Percentiles rank a stretch among this genome's conserved stretches.
Evolutionary conservation across 2,888 invertebrate genomes (phyloP).

Genomic region (Drosophila hawaiiensis): DNA sequence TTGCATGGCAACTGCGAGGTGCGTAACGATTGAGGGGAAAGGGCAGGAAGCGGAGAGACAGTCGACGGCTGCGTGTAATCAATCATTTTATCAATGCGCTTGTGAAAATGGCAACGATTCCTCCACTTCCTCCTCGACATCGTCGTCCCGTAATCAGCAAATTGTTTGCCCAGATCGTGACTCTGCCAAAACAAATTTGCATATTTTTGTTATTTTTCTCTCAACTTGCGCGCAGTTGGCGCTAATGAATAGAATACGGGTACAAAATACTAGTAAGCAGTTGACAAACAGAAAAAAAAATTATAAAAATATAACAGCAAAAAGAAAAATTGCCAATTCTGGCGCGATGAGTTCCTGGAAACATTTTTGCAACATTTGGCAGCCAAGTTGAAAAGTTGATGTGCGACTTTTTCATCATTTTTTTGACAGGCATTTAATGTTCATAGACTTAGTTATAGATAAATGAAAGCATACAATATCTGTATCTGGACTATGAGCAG

Average conservation of each 20-base stretch:
- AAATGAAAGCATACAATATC: background rate
- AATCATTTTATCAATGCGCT: conserved; percentile 83
- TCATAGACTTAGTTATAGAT: background rate
- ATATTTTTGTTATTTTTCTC: conserved; percentile 77
- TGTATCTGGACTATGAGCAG: background rate
- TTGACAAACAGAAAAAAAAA: conserved; percentile 21
- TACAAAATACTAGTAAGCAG: conserved; percentile 39
- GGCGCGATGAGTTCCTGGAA: conserved; percentile 9
- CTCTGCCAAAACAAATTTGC: conserved; percentile 79
- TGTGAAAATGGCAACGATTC: conserved; percentile 81
- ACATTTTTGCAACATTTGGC: conserved; percentile 42
- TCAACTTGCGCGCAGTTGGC: conserved; percentile 66
- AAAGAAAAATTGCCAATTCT: conserved; percentile 36
- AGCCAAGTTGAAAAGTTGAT: conserved; percentile 4
- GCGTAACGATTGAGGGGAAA: conserved; percentile 1
- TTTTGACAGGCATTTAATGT: background rate
- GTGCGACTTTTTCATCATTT: background rate
- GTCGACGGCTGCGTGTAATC: conserved; percentile 79
- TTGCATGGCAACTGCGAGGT: conserved; percentile 43
- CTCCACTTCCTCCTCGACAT: conserved; percentile 39
- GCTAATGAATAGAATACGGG: conserved; percentile 72
- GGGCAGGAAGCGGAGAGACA: conserved; percentile 18
- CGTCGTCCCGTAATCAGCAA: conserved; percentile 75
- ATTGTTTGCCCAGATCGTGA: conserved; percentile 79
- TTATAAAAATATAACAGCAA: background rate